Percentiles rank a stretch among this genome's conserved stretches.
Conservation (phyloP, 2,888 invertebrate genomes). For the Platycnemis pennipes region DNA sequence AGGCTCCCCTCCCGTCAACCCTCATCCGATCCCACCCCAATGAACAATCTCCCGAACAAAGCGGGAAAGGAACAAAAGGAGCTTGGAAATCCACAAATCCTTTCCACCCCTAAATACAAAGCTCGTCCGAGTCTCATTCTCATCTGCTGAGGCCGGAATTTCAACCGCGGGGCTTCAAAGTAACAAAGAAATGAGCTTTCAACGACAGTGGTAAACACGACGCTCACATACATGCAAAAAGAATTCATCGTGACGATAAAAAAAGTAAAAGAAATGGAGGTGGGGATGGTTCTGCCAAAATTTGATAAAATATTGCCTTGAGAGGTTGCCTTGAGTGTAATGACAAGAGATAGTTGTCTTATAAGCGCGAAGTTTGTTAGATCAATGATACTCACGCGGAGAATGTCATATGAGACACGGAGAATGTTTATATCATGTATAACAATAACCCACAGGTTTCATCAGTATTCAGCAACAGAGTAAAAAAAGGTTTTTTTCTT, state of each 20-base stretch:
- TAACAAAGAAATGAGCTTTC: neutral
- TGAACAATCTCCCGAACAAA: neutral
- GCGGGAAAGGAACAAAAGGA: neutral
- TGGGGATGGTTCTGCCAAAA: too few relatives aligned
- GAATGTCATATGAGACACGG: too few relatives aligned
- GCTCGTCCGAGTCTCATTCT: neutral
- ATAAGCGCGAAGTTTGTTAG: too few relatives aligned
- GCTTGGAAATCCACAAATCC: neutral
- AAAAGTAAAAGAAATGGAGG: too few relatives aligned
- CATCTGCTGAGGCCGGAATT: neutral
- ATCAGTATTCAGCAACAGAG: too few relatives aligned
- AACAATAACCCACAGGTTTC: too few relatives aligned
- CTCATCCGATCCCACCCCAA: neutral
- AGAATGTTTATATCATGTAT: too few relatives aligned
- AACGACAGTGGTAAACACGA: neutral
- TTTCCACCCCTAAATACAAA: neutral
- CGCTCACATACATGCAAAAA: neutral
- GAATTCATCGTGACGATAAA: neutral
- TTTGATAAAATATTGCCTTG: too few relatives aligned
- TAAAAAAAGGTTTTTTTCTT: too few relatives aligned
- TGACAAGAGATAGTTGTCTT: too few relatives aligned
- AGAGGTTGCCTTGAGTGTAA: too few relatives aligned
- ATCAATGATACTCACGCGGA: too few relatives aligned
- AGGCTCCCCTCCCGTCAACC: neutral
- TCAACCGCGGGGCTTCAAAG: neutral